Conservation (phyloP, 2,797 vertebrate species). For the Epinephelus malabaricus region DNA sequence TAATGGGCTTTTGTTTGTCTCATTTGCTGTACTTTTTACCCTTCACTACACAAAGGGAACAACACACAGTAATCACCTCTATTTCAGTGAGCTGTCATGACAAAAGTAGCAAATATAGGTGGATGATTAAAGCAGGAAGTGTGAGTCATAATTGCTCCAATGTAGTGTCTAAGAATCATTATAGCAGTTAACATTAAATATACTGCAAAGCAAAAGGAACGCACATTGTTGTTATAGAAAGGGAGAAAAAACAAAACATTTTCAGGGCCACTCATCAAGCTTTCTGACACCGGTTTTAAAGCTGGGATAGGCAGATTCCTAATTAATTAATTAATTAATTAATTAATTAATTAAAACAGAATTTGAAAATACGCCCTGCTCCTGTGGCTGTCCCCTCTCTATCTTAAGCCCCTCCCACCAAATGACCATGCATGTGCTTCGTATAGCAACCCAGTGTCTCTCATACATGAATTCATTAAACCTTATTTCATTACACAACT, state of each 20-base stretch:
- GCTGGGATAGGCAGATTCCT: too few relatives aligned
- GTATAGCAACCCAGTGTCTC: too few relatives aligned
- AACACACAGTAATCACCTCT: constrained; percentile 12
- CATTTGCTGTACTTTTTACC: constrained; percentile 4
- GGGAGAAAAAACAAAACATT: neutral
- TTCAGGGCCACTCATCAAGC: constrained; percentile 8
- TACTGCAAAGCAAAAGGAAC: neutral
- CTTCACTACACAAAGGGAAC: constrained; percentile 11
- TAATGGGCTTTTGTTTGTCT: constrained; percentile 28
- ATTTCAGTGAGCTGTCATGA: constrained; percentile 12
- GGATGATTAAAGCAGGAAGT: constrained; percentile 25
- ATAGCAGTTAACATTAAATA: neutral
- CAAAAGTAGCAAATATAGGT: neutral
- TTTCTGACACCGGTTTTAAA: constrained; percentile 18
- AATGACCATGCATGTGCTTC: too few relatives aligned
- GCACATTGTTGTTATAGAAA: constrained; percentile 3
- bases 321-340: too few relatives aligned
- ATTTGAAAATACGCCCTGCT: too few relatives aligned
- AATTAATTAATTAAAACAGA: too few relatives aligned
- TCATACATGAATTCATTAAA: too few relatives aligned
- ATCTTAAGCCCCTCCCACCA: too few relatives aligned
- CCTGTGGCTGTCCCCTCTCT: too few relatives aligned
- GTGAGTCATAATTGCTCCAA: neutral
- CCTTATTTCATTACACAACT: too few relatives aligned
- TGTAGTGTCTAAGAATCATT: neutral